Conservation (phyloP, 2,797 vertebrate species). For the Anabas testudineus region DNA sequence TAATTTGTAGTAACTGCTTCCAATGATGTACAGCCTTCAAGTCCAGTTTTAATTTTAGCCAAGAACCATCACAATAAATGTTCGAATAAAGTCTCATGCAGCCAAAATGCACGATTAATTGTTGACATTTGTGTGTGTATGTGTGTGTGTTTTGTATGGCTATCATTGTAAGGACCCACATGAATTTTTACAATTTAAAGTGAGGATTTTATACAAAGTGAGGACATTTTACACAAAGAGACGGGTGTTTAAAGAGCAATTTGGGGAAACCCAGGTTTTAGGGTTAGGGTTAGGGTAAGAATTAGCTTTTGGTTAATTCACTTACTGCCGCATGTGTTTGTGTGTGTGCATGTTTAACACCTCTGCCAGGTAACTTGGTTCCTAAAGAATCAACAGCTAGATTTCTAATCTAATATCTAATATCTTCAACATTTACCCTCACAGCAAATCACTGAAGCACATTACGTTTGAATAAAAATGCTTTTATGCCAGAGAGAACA, state of each 20-base stretch:
- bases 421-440: background rate
- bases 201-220: too few relatives aligned
- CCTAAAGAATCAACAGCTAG: background rate
- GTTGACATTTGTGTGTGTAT: too few relatives aligned
- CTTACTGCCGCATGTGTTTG: too few relatives aligned
- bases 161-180: too few relatives aligned
- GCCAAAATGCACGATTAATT: background rate
- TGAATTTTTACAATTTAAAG: too few relatives aligned
- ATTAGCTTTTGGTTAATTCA: too few relatives aligned
- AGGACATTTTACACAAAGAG: too few relatives aligned
- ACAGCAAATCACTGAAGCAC: background rate
- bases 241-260: too few relatives aligned
- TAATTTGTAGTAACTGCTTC: background rate
- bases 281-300: too few relatives aligned
- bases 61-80: background rate
- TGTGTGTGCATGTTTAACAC: too few relatives aligned
- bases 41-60: slow-evolving; percentile 3
- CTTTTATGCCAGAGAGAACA: slow-evolving; percentile 27
- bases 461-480: slow-evolving; percentile 2
- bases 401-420: background rate
- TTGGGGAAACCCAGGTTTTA: too few relatives aligned
- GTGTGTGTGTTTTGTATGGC: too few relatives aligned
- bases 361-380: background rate
- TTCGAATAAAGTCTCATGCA: background rate
- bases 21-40: background rate